A percentile compares a stretch with the other conserved stretches of the same genome.
Evolutionary conservation across 2,888 invertebrate species (phyloP).

Genomic region (Volucella bombylans): DNA sequence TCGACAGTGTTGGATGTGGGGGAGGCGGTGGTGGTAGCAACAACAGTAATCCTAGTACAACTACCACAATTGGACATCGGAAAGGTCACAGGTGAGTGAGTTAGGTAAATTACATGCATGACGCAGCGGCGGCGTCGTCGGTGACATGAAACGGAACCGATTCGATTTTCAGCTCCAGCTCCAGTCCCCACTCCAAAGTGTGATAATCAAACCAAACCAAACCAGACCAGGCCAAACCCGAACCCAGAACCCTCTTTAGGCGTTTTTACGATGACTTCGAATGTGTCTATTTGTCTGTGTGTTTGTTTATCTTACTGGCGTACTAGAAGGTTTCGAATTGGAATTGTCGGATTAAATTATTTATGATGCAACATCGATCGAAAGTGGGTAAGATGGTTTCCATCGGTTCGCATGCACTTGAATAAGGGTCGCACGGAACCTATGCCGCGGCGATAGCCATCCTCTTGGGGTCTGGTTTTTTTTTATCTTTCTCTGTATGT

Average conservation of each 20-base stretch:
- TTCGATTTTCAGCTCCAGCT: conserved; percentile 75
- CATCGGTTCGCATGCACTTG: not conserved
- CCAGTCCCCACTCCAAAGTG: too few relatives aligned
- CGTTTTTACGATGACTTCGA: too few relatives aligned
- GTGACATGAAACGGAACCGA: conserved; percentile 68
- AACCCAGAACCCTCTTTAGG: not conserved
- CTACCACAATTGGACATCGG: conserved; percentile 84
- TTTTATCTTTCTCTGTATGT: not conserved
- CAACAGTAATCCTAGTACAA: conserved; percentile 62
- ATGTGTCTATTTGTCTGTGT: conserved; percentile 9
- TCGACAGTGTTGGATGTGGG: conserved; percentile 76
- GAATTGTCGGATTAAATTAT: conserved; percentile 58
- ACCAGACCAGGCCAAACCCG: too few relatives aligned
- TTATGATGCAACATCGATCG: conserved; percentile 67
- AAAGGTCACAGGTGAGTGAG: conserved; percentile 85
- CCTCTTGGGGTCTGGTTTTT: not conserved
- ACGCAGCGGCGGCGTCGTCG: conserved; percentile 83
- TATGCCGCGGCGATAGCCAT: too few relatives aligned
- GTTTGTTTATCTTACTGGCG: not conserved
- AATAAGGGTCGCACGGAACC: not conserved
- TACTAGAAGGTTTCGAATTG: conserved; percentile 29
- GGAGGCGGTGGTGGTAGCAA: conserved; percentile 77
- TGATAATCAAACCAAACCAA: too few relatives aligned
- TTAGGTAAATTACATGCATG: conserved; percentile 82
- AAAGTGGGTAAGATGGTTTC: conserved; percentile 3